phyloP scores from a whole-genome alignment of 2,888 invertebrate species.

The Folsomia manolachei region DNA sequence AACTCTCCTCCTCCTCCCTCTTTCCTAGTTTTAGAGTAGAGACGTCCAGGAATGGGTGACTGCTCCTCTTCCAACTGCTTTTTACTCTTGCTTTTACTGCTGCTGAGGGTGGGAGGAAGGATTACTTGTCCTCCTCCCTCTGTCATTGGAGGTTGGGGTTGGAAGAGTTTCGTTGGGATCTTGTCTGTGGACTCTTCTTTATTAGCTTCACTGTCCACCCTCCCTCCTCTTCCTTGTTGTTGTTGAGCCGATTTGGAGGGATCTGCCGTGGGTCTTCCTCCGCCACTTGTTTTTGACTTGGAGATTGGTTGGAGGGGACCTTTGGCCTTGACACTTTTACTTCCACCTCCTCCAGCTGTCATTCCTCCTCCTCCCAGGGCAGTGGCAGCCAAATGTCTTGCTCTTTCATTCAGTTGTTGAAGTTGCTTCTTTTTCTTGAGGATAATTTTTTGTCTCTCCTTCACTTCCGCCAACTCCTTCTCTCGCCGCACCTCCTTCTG shows the following conservation, averaged over 20 bases:
- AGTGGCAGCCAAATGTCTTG: constrained; percentile 24
- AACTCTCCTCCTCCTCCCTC: no score
- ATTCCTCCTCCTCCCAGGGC: no score
- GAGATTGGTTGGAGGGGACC: not conserved
- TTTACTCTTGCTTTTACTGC: not conserved
- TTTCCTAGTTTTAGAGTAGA: no score
- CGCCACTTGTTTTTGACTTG: not conserved
- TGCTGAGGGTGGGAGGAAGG: not conserved
- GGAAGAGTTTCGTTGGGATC: not conserved
- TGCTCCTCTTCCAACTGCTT: no score
- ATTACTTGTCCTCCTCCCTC: not conserved
- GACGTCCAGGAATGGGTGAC: not conserved
- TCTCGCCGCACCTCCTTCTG: constrained; percentile 36
- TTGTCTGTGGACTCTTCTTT: not conserved
- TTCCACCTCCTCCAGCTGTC: no score
- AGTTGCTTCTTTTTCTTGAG: constrained; percentile 33
- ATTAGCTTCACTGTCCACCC: constrained; percentile 19
- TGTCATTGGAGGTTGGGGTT: not conserved
- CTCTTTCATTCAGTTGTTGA: constrained; percentile 36
- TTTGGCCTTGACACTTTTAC: not conserved
- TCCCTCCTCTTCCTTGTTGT: not conserved
- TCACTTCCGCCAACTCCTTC: constrained; percentile 32
- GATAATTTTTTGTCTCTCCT: constrained; percentile 30
- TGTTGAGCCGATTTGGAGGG: not conserved
- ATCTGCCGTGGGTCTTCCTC: not conserved